phyloP scores from a whole-genome alignment of 2,888 invertebrate species.

The Rhabditophanes sp. region DNA sequence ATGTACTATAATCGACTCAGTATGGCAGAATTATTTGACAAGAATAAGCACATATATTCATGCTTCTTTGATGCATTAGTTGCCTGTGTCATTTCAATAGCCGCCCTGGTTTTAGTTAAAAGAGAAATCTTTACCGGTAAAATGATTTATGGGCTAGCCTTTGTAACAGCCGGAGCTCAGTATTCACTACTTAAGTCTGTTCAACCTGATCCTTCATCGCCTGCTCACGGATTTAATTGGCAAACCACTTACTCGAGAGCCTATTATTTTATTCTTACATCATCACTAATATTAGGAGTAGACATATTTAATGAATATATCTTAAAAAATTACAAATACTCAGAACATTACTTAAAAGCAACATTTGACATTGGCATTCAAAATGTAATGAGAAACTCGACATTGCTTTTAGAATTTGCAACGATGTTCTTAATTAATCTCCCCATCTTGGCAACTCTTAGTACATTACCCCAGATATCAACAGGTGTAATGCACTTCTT shows the following conservation, averaged over 20 bases:
- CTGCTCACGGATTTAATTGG: constrained; percentile 60
- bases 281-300: constrained; percentile 49
- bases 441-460: constrained; percentile 81
- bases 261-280: constrained; percentile 74
- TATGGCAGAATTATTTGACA: constrained; percentile 74
- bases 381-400: too few species aligned
- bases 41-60: constrained; percentile 65
- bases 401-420: constrained; percentile 22
- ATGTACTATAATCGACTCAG: constrained; percentile 85
- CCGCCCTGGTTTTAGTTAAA: constrained; percentile 48
- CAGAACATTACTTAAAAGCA: too few species aligned
- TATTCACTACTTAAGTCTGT: constrained; percentile 59
- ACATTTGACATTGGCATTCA: too few species aligned
- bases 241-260: constrained; percentile 57
- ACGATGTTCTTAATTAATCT: constrained; percentile 64
- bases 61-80: constrained; percentile 65
- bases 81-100: constrained; percentile 65
- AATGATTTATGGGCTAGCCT: constrained; percentile 78
- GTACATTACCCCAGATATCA: constrained; percentile 82
- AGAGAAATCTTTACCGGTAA: constrained; percentile 72
- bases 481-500: constrained; percentile 88
- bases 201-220: constrained; percentile 94
- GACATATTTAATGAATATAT: too few species aligned
- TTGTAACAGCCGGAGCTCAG: constrained; percentile 88
- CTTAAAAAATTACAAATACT: too few species aligned